Base-by-base conservation (phyloP, 1,140 invertebrate species). In the Brachionus paranguensis region DNA sequence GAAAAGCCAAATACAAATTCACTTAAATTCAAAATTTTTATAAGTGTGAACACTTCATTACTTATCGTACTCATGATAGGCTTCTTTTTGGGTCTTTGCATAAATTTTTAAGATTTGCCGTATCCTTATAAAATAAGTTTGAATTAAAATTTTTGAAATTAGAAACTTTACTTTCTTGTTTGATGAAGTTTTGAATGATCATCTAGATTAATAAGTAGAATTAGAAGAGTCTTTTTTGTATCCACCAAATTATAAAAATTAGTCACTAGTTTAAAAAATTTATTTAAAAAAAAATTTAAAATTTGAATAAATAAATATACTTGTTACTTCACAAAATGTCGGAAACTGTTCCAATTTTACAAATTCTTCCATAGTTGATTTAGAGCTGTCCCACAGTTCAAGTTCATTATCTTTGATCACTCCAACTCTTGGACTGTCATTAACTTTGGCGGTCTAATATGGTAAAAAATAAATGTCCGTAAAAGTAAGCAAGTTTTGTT, bases 191-290 rank as follows among this genome's bases (percentile, higher is more conserved):
- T 81, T 20, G 78, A 60, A 33, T 64, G 78, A 45, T 81, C 53
- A 29, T 81, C 20, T 37, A 43, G 27, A 43, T 81, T 81, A 45
- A 64, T 27, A 1, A 81, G 41, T 27, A 81, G 41, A 43, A 81
- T 68, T 43, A 81, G 14, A 24, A 81, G 8, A 12, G 24, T 64
- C n/a, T 81, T 81, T 27, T 37, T 60, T 29, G 78, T 81, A 11
- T 60, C 78, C 10, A 81, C 37, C 53, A 81, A 43, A 81, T 81
- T 81, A 17, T 81, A 55, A 81, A 81, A 81, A 11, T 81, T 81
- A 5, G 78, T 81, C 53, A 81, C 78, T 81, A 3, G 12, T 7
- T 29, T 20, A 5, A 17, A 43, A 74, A 47, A 0, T 33, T 37
- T 37, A n/a, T 37, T 8, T 24, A 7, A 37, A 37, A 6, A 3